Conservation (phyloP, 2,888 invertebrate genomes). For the Azorinus chamasolen region DNA sequence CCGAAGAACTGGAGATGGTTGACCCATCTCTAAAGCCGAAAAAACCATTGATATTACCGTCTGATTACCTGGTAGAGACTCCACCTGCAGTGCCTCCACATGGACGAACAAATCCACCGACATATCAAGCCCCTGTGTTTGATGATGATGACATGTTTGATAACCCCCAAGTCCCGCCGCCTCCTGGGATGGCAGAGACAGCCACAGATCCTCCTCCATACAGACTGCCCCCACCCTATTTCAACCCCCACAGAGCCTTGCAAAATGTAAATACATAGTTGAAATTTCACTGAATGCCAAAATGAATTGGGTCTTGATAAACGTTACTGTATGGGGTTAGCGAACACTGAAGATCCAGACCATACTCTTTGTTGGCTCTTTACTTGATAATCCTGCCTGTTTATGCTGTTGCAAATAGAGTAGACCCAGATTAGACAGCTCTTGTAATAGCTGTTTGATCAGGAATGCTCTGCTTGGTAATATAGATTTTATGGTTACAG, state of each 20-base stretch:
- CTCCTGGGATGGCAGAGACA: slow-evolving; percentile 17
- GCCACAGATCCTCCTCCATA: slow-evolving; percentile 64
- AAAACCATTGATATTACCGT: slow-evolving; percentile 68
- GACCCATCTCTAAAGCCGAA: slow-evolving; percentile 70
- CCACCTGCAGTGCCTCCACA: slow-evolving; percentile 61
- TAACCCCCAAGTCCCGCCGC: slow-evolving; percentile 27
- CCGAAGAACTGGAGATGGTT: slow-evolving; percentile 75
- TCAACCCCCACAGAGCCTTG: slow-evolving; percentile 55
- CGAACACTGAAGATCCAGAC: too few relatives aligned
- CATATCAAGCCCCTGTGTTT: slow-evolving; percentile 25
- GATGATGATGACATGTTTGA: slow-evolving; percentile 38
- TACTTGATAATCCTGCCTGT: too few relatives aligned
- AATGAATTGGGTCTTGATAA: too few relatives aligned
- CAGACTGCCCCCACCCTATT: slow-evolving; percentile 68
- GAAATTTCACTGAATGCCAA: too few relatives aligned
- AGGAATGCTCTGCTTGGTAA: too few relatives aligned
- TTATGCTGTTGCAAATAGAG: too few relatives aligned
- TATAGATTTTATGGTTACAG: too few relatives aligned
- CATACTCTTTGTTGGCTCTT: too few relatives aligned
- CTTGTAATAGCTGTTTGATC: too few relatives aligned
- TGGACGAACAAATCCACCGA: slow-evolving; percentile 32
- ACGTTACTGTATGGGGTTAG: too few relatives aligned
- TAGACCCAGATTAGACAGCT: too few relatives aligned
- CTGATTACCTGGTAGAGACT: slow-evolving; percentile 60
- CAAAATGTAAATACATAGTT: too few relatives aligned